Conservation (phyloP, 2,888 invertebrate genomes). For the Eristalinus aeneus region DNA sequence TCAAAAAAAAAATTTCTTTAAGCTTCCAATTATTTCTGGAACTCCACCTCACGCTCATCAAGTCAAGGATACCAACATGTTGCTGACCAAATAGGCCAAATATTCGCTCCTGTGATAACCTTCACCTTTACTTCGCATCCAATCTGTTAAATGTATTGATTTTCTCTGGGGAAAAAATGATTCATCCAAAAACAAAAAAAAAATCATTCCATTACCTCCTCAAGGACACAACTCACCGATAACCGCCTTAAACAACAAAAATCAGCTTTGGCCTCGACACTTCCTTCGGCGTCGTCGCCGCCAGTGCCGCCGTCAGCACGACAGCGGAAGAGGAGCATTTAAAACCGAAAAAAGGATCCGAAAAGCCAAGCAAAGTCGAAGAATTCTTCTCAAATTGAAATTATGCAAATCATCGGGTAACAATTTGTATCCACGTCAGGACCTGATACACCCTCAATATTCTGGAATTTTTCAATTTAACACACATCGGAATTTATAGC, state of each 20-base stretch:
- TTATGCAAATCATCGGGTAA: slow-evolving; percentile 73
- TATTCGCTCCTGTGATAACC: not conserved
- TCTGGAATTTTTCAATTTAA: slow-evolving; percentile 73
- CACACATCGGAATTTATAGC: slow-evolving; percentile 72
- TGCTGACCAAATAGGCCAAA: not conserved
- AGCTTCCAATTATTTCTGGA: too few species aligned
- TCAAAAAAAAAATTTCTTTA: too few species aligned
- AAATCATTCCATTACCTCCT: slow-evolving; percentile 22
- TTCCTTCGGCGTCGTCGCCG: not conserved
- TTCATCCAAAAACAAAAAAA: not conserved
- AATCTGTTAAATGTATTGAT: not conserved
- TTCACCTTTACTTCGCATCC: not conserved
- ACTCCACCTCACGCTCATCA: not conserved
- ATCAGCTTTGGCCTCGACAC: slow-evolving; percentile 6
- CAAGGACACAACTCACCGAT: slow-evolving; percentile 16
- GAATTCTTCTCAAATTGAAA: slow-evolving; percentile 69
- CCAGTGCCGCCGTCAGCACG: not conserved
- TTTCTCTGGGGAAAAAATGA: not conserved
- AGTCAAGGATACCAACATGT: not conserved
- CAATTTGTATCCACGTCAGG: slow-evolving; percentile 73
- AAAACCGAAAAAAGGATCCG: slow-evolving; percentile 5
- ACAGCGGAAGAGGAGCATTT: not conserved
- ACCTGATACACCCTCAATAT: slow-evolving; percentile 70
- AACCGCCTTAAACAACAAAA: slow-evolving; percentile 37
- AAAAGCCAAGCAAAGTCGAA: slow-evolving; percentile 42